Evolutionary conservation across 1,140 invertebrate genomes (phyloP), one percentile per base, ranked within the genome.

Genomic region (Leucophenga varia): DNA sequence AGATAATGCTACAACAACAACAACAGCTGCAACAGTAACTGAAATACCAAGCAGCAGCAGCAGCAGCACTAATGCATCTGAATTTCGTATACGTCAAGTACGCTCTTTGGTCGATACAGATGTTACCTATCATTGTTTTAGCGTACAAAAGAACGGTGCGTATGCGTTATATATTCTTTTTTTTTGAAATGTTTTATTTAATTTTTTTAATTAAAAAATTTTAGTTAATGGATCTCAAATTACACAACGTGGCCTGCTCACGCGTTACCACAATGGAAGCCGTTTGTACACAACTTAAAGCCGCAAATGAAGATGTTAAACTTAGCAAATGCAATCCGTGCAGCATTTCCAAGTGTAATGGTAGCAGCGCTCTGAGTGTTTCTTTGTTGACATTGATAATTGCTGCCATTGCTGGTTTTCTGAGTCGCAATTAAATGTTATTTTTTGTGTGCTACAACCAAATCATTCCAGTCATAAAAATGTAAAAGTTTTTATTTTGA

Each of bases 61-160:
- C n/a, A n/a, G n/a, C n/a, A n/a, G n/a, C n/a, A n/a, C n/a, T n/a
- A n/a, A n/a, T n/a, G n/a, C n/a, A n/a, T n/a, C n/a, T n/a, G n/a
- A n/a, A n/a, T n/a, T 18, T 7, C 18, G 16, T 8, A 9, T 59
- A 13, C 53, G 65, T 2, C 67, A 63, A 39, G 47, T 64, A 19
- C 49, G 63, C 17, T 41, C 50, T 0, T 2, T 50, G 35, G 22
- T 55, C 28, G 39, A 59, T 0, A 53, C 52, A 3, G 52, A 45
- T 5, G 43, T 50, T 37, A 67, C 50, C 38, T 72, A 61, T 36
- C 69, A 72, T 22, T 72, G 69, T 43, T 72, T 61, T 14, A 53
- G 43, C 6, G 54, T 72, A 7, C 46, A 59, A 28, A 56, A 51
- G 12, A 35, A 52, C 56, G 18, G 53, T 42, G 18, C 46, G 59